Percentiles rank a stretch among this genome's conserved stretches.
Evolutionary conservation across 2,113 vertebrate species (phyloP).

Genomic region (Ailuropoda melanoleuca): DNA sequence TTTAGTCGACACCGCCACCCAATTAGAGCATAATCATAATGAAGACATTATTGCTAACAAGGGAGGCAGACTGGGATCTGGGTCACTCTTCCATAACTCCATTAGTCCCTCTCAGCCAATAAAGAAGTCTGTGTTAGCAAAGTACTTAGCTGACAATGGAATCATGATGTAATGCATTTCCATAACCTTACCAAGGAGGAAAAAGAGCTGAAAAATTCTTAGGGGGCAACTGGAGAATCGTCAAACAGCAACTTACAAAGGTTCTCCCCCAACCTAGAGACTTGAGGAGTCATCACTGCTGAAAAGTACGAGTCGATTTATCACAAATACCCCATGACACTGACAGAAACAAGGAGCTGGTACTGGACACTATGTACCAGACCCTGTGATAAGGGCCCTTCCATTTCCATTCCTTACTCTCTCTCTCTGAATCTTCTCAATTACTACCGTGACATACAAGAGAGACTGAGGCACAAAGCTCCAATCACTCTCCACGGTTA

Average conservation of each 20-base stretch:
- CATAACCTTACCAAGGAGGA: not conserved
- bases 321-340: not conserved
- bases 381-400: not conserved
- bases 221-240: not conserved
- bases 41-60: conserved; percentile 50
- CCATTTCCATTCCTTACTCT: not conserved
- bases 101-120: conserved; percentile 42
- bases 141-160: conserved; percentile 50
- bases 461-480: not conserved
- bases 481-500: not conserved
- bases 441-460: not conserved
- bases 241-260: not conserved
- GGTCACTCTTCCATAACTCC: conserved; percentile 50
- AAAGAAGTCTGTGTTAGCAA: conserved; percentile 41
- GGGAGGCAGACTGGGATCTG: conserved; percentile 45
- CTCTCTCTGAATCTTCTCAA: not conserved
- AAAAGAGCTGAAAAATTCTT: conserved; percentile 9
- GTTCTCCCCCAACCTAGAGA: not conserved
- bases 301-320: not conserved
- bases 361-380: not conserved
- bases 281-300: not conserved
- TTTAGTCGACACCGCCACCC: not conserved
- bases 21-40: conserved; percentile 57
- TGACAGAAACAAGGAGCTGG: not conserved
- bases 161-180: conserved; percentile 34